Evolutionary conservation across 1,140 invertebrate species (phyloP), one percentile per base, ranked within the genome.

Genomic region (Scylla paramamosain): DNA sequence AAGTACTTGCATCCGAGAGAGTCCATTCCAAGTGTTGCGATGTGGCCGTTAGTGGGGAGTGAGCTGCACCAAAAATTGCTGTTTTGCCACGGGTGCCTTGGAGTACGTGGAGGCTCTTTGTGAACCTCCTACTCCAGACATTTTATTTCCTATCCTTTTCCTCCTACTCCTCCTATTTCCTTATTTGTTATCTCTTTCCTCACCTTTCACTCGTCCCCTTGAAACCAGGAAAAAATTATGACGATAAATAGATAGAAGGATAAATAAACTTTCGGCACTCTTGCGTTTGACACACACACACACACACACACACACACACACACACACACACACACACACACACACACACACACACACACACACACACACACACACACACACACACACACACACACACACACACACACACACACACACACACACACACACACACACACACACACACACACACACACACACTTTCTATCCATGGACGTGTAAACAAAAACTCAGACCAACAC

Each of bases 301-400:
- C 86, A 32, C 29, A 46, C 84, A 87, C 84, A 46, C 84, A 87
- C 84, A 87, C 84, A 87, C 84, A 87, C 84, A 87, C 84, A 87
- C 84, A 87, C 84, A 87, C 84, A 87, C 84, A 87, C 84, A 87
- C 84, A 87, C 84, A 87, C 84, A 87, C 84, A 87, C 84, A 87
- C 84, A 87, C 84, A 87, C 84, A 87, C 84, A 87, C 84, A 84
- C 84, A 87, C 84, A 87, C 84, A 87, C 84, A 87, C 84, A 87
- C 84, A 87, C 84, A 87, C 84, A 87, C 84, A 87, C 84, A 87
- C 84, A 28, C 84, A 87, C 84, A 87, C 84, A 89, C 87, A 89
- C 32, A 89, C 87, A 89, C 87, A 89, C 87, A 89, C 87, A 89
- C 87, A 89, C 87, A 39, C 29, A 89, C 87, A 45, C 87, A 86